Evolutionary conservation across 2,888 invertebrate species (phyloP).

Genomic region (Agelastica alni): DNA sequence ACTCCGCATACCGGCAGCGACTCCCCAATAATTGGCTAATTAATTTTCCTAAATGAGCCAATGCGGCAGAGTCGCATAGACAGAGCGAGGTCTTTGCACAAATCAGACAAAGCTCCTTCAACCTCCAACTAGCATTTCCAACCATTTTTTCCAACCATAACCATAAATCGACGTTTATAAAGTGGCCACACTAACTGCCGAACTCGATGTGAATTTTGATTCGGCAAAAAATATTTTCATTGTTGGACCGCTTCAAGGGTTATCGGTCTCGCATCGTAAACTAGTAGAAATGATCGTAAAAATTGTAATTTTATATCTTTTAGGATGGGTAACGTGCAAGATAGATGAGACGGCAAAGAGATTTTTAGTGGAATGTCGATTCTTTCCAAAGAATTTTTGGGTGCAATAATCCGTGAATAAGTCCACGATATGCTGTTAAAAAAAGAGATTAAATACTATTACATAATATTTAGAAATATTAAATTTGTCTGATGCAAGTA

Average conservation of each 20-base stretch:
- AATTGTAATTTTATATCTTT: conserved; percentile 32
- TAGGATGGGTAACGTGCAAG: conserved; percentile 18
- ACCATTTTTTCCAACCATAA: conserved; percentile 43
- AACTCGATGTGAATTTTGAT: conserved; percentile 47
- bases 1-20: conserved; percentile 42
- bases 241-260: conserved; percentile 28
- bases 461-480: too few relatives aligned
- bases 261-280: conserved; percentile 37
- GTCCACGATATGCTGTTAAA: too few relatives aligned
- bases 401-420: too few relatives aligned
- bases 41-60: conserved; percentile 54
- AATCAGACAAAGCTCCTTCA: conserved; percentile 46
- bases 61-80: conserved; percentile 44
- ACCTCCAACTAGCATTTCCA: conserved; percentile 25
- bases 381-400: neutral
- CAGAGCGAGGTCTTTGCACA: conserved; percentile 22
- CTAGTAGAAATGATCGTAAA: conserved; percentile 35
- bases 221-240: conserved; percentile 44
- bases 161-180: conserved; percentile 48
- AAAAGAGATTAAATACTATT: too few relatives aligned
- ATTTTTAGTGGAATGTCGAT: neutral
- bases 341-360: conserved; percentile 9
- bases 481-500: too few relatives aligned
- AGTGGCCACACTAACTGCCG: conserved; percentile 40
- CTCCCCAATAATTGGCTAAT: conserved; percentile 55